Evolutionary conservation across 2,113 vertebrate genomes (phyloP), one percentile per base, ranked within the genome.

Genomic region (Danionella cerebrum): DNA sequence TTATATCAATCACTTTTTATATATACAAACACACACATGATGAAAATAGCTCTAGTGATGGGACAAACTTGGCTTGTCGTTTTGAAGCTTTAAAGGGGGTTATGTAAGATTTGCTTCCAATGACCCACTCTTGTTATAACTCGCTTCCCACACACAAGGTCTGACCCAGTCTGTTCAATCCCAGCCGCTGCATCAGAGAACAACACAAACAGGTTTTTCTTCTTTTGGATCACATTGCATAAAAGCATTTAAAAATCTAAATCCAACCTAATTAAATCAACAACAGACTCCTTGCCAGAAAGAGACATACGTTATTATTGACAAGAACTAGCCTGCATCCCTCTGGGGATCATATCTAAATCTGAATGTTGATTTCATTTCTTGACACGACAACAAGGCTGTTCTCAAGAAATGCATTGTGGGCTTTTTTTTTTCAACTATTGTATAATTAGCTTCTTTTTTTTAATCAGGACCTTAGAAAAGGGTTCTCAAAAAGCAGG

Each of bases 91-190:
- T 3, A 73, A 53, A 53, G 52, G 19, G 58, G 29, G 52, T 74
- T 69, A 69, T 65, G 67, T 65, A 74, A 69, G 51, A 41, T 69
- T 57, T 62, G 66, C 65, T 73, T 73, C 65, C 22, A 66, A 50
- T 73, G 57, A 39, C 57, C 71, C 57, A 68, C 48, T 67, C 64
- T 72, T 52, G 57, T 48, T 73, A 54, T 63, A 73, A 73, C 65
- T 63, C 29, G 18, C 57, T 36, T 35, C 71, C 65, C 65, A 73
- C 65, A 73, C 71, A 63, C 25, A 19, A 36, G 47, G 54, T 44
- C 54, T 67, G 70, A 72, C 54, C 70, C 63, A 52, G 70, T 47
- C 66, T 69, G 53, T 48, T 50, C 53, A 45, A 50, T 50, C 66
- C 25, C 53, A 36, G 57, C 54, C 54, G 9, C 54, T 29, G 44